These are phyloP conservation scores for Apis mellifera DNA, from an alignment of 1,140 invertebrate genomes.

Conservation along the genomic window Amel_HAv3.1 CM009938.2:6653501-6654000, in stretches of 20 bases:
- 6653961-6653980: too few relatives aligned
- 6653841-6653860: constrained; percentile 40
- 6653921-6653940: too few relatives aligned
- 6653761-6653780: constrained; percentile 60
- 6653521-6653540: not conserved
- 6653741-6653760: constrained; percentile 33
- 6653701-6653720: constrained; percentile 55
- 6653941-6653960: too few relatives aligned
- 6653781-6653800: constrained; percentile 64
- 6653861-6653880: constrained; percentile 1
- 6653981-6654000: too few relatives aligned
- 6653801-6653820: constrained; percentile 44
- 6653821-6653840: constrained; percentile 32
- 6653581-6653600: not conserved
- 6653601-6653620: not conserved
- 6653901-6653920: not conserved
- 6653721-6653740: constrained; percentile 1
- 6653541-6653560: not conserved
- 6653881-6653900: not conserved
- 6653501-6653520: not conserved
- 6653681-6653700: constrained; percentile 70
- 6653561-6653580: constrained; percentile 3
- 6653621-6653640: constrained; percentile 34
- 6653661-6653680: constrained; percentile 62
- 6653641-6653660: constrained; percentile 51